These are phyloP conservation scores for Cepphus grylle DNA, from an alignment of 2,113 vertebrate genomes.

Conservation along the genomic window DNA sequence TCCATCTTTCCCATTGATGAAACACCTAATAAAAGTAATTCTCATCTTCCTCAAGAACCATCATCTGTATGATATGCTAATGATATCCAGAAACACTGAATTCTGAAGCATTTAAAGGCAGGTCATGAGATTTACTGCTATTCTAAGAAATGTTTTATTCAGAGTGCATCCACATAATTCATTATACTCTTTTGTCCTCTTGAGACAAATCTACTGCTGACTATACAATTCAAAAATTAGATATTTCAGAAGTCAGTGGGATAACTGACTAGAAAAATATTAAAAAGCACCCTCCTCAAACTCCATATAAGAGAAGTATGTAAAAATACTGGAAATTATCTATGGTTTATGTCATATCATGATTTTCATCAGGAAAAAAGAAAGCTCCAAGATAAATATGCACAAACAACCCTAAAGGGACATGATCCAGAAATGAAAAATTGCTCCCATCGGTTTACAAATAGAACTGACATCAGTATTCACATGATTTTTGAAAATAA, in stretches of 20 bases:
- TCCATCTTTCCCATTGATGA: not conserved
- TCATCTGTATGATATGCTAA: not conserved
- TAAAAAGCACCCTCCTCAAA: not conserved
- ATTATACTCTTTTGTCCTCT: not conserved
- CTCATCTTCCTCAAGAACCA: not conserved
- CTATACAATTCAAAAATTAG: not conserved
- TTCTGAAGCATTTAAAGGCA: not conserved
- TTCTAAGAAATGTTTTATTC: conserved; percentile 7
- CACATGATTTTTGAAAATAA: not conserved
- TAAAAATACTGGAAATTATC: not conserved
- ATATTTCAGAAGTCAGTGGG: not conserved
- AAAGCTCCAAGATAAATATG: not conserved
- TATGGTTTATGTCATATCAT: not conserved
- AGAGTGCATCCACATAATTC: not conserved
- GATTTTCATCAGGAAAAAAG: not conserved
- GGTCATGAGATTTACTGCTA: not conserved
- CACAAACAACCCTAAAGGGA: not conserved
- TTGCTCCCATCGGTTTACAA: not conserved
- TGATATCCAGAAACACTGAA: not conserved
- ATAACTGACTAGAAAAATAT: not conserved
- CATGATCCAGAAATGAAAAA: not conserved
- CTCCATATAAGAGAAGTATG: not conserved
- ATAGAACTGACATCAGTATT: not conserved
- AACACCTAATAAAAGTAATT: not conserved
- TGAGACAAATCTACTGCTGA: not conserved